Evolutionary conservation across 2,888 invertebrate species (phyloP), one percentile per base, ranked within the genome.

Genomic region (Dryocosmus kuriphilus): DNA sequence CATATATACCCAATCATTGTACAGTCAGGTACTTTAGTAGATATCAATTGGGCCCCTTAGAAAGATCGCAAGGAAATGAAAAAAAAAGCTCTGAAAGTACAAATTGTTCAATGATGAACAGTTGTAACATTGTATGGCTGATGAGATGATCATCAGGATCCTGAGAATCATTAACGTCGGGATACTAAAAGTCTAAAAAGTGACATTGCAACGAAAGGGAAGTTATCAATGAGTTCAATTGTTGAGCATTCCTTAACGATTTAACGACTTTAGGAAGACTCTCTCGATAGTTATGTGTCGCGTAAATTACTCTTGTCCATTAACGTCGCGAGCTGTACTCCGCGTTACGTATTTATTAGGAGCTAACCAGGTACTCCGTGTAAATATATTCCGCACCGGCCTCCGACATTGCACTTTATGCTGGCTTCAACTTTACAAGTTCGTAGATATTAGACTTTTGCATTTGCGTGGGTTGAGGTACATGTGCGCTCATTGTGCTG

Each of bases 361-460:
- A 46, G 46, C 46, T 46, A 67, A 67, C 27, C 67, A 46, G 67
- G 67, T 46, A 67, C 67, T 19, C 41, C 6, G 67, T 67, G 67
- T 63, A 63, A 63, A 63, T 63, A 62, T 32, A 35, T 35, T n/a
- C n/a, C 32, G 35, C 35, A 63, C 30, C 35, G 19, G 32, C 35
- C 22, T 63, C 35, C 27, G 46, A 27, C 67, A 67, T 67, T 67
- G 67, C 67, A 67, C 46, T 46, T 67, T 67, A 67, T 67, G 55
- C 55, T 55, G 16, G 16, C 41, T 65, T 41, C 24, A 38, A 16
- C 65, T 38, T 65, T 65, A 67, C 46, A 67, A 46, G 67, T 46
- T 46, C 41, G 30, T 67, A 67, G 67, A 67, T 67, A 67, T 67
- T 67, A 67, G 67, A 67, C 27, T 67, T 67, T 67, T 67, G 67